Conservation (phyloP, 2,113 vertebrate species). For the Tyto alba region DNA sequence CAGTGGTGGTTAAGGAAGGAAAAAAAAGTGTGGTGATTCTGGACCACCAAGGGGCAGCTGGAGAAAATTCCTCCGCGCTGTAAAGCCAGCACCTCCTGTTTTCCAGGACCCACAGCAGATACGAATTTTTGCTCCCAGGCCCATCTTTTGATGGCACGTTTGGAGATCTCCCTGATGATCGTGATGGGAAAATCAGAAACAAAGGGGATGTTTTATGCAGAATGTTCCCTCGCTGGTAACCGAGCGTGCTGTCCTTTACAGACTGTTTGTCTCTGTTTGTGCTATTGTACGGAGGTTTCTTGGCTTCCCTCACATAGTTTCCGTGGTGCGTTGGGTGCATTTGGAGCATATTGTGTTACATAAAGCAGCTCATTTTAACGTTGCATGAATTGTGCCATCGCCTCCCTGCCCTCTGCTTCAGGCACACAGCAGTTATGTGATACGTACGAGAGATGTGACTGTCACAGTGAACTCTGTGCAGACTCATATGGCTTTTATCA, state of each 20-base stretch:
- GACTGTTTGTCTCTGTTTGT: slow-evolving; percentile 4
- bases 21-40: not conserved
- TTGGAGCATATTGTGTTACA: not conserved
- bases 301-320: not conserved
- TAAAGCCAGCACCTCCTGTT: not conserved
- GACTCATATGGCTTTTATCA: not conserved
- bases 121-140: not conserved
- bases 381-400: not conserved
- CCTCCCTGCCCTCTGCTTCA: not conserved
- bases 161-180: not conserved
- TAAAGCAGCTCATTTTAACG: not conserved
- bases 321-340: not conserved
- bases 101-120: not conserved
- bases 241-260: not conserved
- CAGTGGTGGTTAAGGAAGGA: not conserved
- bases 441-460: not conserved
- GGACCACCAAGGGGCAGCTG: rapidly evolving
- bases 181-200: not conserved
- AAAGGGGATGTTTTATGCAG: not conserved
- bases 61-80: not conserved
- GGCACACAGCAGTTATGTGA: not conserved
- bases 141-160: not conserved
- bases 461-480: not conserved
- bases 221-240: not conserved
- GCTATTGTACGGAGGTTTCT: not conserved